Percentiles rank a stretch among this genome's conserved stretches.
phyloP scores from a whole-genome alignment of 2,797 vertebrate genomes.

The Danio jaintianensis region DNA sequence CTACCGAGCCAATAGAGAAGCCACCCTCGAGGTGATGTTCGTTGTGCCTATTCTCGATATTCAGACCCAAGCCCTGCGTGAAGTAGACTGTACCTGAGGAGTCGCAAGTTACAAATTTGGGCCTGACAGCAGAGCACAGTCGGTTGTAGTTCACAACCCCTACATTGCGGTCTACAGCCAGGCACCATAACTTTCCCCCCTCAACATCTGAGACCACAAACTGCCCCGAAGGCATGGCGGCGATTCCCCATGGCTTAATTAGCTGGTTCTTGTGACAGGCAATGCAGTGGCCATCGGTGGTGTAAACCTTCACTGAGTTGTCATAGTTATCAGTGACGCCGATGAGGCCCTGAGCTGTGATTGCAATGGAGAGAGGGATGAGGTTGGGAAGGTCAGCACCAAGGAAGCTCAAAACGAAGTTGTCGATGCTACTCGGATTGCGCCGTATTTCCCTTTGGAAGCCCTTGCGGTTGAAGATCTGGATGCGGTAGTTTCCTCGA shows the following conservation, averaged over 20 bases:
- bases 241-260: constrained; percentile 96
- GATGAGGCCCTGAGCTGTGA: constrained; percentile 92
- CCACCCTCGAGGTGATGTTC: constrained; percentile 96
- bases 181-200: constrained; percentile 95
- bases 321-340: constrained; percentile 96
- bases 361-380: constrained; percentile 92
- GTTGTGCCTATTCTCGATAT: constrained; percentile 92
- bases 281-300: constrained; percentile 92
- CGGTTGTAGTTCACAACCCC: constrained; percentile 94
- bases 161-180: constrained; percentile 89
- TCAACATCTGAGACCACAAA: constrained; percentile 97
- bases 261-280: constrained; percentile 95
- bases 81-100: constrained; percentile 93
- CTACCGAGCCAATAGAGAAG: constrained; percentile 94
- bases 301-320: constrained; percentile 97
- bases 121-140: constrained; percentile 92
- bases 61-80: constrained; percentile 94
- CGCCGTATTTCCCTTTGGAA: constrained; percentile 95
- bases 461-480: constrained; percentile 96
- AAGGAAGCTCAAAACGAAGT: constrained; percentile 94
- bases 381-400: constrained; percentile 94
- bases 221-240: constrained; percentile 92
- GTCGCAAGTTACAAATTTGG: constrained; percentile 96
- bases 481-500: constrained; percentile 93
- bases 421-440: constrained; percentile 94